Evolutionary conservation across 2,888 invertebrate species (phyloP), one percentile per base, ranked within the genome.

Genomic region (Chironomus tentans): DNA sequence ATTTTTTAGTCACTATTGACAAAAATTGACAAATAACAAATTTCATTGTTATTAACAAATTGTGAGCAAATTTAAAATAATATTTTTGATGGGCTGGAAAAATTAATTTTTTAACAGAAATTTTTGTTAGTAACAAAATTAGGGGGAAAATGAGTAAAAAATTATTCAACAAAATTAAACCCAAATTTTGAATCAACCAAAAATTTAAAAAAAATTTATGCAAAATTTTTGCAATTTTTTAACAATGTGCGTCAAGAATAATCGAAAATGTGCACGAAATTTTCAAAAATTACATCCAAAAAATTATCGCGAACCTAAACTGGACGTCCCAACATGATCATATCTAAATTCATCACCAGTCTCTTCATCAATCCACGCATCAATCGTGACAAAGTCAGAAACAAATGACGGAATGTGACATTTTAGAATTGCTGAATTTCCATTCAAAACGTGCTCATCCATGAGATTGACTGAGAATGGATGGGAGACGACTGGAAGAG

Each of bases 351-450:
- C 74, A 22, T 68, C 87, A 79, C 86, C 87, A 80, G 87, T 88
- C 83, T 91, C 92, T 83, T 91, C 91, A 86, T 93, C 91, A 83
- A 93, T 88, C 95, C 95, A 95, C 80, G 93, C 91, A 80, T 89
- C 89, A 81, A 95, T 92, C 82, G 86, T 87, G 81, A 95, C 93
- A 85, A 92, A 95, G 86, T 95, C 95, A 81, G 93, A 92, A 80
- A 95, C 94, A 87, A 95, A 95, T 86, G 93, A 93, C 81, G 95
- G 94, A 84, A 95, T 94, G 86, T 94, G 93, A 87, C 95, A 95
- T 88, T 95, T 94, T 83, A 95, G 87, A 84, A 95, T 92, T 81
- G 93, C 95, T 80, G 94, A 91, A 86, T 95, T 95, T 81, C 94
- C 94, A 83, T 91, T 90, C 81, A 95, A 88, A 80, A 95, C 93